Base-by-base conservation (phyloP, 2,113 vertebrate species). In the Oplegnathus fasciatus region DNA sequence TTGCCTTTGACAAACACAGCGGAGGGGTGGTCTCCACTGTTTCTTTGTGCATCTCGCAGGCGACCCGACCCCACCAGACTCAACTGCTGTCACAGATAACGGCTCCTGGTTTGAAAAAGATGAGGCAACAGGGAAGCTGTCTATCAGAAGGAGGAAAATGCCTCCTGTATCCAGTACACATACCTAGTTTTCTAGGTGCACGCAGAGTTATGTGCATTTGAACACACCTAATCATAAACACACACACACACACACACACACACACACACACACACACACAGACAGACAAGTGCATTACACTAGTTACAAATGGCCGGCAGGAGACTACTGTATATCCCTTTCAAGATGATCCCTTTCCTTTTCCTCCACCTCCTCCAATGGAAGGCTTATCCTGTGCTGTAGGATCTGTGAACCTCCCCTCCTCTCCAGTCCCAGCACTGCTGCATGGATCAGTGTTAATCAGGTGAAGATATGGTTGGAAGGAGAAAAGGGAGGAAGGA, bases 11-110 rank as follows among this genome's bases (percentile, higher is more conserved):
- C 55, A 57, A 50, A 73, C 66, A 73, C 72, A 73, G n/a, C 4
- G 1, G 58, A 67, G 10, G 5, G 58, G 15, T 44, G 42, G 82
- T 67, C 57, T 20, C 37, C 17, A 26, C 61, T 82, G 65, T 83
- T 71, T 72, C 69, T 68, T 66, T 68, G 72, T 65, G 61, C 82
- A 24, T 86, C 37, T 86, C 4, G 20, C 64, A 57, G 79, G 85
- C 37, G 46, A 74, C 54, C 77, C 66, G 18, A 57, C 75, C 67
- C 74, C 48, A 50, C 42, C 67, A 68, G 72, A n/a, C 77, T 64
- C 67, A 44, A 58, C 83, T 75, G 81, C 83, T 81, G 78, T 61
- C 75, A 66, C 75, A 82, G 86, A 89, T 91, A 89, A 90, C 68
- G 77, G 79, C 62, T 48, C 37, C 71, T 71, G 73, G 64, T 54